A percentile compares a stretch with the other conserved stretches of the same genome.
Evolutionary conservation across 2,113 vertebrate genomes (phyloP).

Genomic region (Garra rufa): DNA sequence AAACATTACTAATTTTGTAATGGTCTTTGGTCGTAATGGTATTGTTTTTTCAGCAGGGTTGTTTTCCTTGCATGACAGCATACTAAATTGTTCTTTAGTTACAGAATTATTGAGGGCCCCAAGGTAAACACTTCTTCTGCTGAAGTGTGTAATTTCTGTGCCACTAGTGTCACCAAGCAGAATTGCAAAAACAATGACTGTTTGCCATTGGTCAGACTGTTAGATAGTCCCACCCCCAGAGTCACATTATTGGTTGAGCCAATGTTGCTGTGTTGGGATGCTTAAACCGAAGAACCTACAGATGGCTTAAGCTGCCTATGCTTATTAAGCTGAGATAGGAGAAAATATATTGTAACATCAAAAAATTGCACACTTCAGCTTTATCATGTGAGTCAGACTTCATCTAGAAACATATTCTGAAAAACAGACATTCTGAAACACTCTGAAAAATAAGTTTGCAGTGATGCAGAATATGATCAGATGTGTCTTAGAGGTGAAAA

Average conservation of each 20-base stretch:
- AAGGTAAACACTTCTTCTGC: no score
- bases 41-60: not conserved
- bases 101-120: not conserved
- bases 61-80: not conserved
- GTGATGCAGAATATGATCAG: not conserved
- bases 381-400: not conserved
- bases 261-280: not conserved
- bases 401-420: not conserved
- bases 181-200: not conserved
- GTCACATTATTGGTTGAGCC: not conserved
- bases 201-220: not conserved
- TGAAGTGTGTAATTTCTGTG: not conserved
- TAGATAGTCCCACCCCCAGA: not conserved
- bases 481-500: not conserved
- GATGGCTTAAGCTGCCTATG: not conserved
- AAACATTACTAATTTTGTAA: no score
- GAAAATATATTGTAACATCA: not conserved
- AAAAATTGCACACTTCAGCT: not conserved
- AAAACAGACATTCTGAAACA: not conserved
- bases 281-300: no score
- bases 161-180: not conserved
- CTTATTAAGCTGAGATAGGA: slow-evolving; percentile 5
- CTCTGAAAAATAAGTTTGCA: not conserved
- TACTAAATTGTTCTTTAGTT: not conserved
- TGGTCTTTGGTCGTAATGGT: no score